A percentile compares a stretch with the other conserved stretches of the same genome.
phyloP scores from a whole-genome alignment of 2,113 vertebrate genomes.

The Eleginops maclovinus region DNA sequence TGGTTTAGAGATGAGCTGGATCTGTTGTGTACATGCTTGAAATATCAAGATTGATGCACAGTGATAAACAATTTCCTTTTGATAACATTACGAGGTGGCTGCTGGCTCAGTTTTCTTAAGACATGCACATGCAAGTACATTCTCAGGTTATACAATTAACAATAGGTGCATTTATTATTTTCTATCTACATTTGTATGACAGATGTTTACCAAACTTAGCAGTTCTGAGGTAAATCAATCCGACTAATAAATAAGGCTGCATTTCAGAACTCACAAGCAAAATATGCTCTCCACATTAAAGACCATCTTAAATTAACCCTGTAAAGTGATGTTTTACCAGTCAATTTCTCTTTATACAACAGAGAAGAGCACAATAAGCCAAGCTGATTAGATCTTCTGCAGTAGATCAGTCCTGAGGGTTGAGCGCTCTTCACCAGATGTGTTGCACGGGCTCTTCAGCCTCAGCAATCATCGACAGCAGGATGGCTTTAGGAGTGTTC shows the following conservation, averaged over 20 bases:
- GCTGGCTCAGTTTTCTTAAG: background rate
- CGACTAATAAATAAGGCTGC: background rate
- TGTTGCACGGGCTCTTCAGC: conserved; percentile 70
- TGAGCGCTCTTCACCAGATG: conserved; percentile 70
- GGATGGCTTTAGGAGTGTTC: conserved; percentile 94
- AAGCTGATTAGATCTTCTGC: background rate
- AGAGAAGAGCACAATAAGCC: background rate
- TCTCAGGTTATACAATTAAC: too few relatives aligned
- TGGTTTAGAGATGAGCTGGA: background rate
- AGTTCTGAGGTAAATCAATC: conserved; percentile 24
- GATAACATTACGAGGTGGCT: background rate
- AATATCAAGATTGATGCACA: background rate
- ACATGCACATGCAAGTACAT: background rate
- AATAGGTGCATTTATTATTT: too few relatives aligned
- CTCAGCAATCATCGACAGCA: conserved; percentile 87
- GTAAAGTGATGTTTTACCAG: background rate
- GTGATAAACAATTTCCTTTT: background rate
- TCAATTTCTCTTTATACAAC: background rate
- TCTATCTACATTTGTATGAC: background rate
- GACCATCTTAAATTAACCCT: background rate
- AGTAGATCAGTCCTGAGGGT: conserved; percentile 6
- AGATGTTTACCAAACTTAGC: too few relatives aligned
- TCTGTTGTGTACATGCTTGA: background rate
- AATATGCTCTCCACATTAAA: background rate
- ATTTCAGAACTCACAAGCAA: background rate